Conservation (phyloP, 2,113 vertebrate genomes). For the Hyperopisus bebe region DNA sequence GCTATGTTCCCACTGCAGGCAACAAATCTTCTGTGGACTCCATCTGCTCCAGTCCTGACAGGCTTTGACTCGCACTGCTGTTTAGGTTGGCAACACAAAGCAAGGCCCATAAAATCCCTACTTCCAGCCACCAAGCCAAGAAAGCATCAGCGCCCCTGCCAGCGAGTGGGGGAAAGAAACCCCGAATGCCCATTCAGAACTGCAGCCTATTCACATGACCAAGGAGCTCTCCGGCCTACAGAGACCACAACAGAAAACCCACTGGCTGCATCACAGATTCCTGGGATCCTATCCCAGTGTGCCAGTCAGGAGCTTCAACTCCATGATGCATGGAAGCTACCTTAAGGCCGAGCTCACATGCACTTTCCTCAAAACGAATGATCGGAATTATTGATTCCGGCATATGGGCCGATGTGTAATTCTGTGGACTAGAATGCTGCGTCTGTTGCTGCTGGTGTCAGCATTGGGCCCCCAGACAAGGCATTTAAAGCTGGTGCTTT, state of each 20-base stretch:
- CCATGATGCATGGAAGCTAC: not conserved
- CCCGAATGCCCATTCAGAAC: constrained; percentile 12
- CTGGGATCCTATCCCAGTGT: not conserved
- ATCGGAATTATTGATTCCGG: not conserved
- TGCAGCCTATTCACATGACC: not conserved
- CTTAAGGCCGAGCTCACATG: not conserved
- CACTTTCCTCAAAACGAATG: not conserved
- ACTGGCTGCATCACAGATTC: not conserved
- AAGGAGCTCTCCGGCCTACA: not conserved
- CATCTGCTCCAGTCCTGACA: not conserved
- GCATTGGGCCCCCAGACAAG: not conserved
- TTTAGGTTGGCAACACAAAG: constrained; percentile 21
- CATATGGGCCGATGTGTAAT: not conserved
- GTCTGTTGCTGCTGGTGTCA: not conserved
- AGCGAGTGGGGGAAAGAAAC: not conserved
- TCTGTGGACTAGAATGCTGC: not conserved
- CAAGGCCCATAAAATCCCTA: constrained; percentile 18
- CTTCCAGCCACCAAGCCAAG: constrained; percentile 13
- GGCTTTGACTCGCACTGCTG: constrained; percentile 16
- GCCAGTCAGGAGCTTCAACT: not conserved
- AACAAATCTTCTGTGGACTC: not conserved
- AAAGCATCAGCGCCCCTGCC: not conserved
- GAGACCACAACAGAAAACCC: not conserved
- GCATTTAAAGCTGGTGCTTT: not conserved
- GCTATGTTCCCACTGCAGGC: not conserved